Conservation (phyloP, 2,888 invertebrate species). For the Biston stratarius region DNA sequence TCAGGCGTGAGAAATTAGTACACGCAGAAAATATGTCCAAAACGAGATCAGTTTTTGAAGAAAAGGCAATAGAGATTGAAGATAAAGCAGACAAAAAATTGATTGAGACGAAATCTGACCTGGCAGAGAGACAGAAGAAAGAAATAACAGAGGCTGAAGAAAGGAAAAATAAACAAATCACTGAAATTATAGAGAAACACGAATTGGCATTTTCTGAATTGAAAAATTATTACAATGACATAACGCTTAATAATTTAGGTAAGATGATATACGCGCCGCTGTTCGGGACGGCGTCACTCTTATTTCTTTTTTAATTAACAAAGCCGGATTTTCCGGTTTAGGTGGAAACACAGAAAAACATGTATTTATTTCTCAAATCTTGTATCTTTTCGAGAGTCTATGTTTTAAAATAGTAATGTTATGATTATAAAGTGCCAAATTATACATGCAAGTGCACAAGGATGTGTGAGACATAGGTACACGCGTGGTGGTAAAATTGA, state of each 20-base stretch:
- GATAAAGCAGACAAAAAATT: constrained; percentile 91
- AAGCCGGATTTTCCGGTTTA: no score
- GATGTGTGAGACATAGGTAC: no score
- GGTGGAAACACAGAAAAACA: no score
- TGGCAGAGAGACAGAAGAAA: constrained; percentile 91
- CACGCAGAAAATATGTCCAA: constrained; percentile 92
- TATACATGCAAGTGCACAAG: no score
- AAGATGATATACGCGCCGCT: constrained; percentile 29
- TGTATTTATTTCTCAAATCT: no score
- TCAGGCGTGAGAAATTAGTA: constrained; percentile 89
- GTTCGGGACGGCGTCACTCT: no score
- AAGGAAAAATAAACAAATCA: constrained; percentile 95
- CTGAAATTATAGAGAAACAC: constrained; percentile 92
- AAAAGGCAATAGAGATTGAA: constrained; percentile 82
- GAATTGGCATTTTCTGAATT: constrained; percentile 95
- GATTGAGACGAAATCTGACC: constrained; percentile 89
- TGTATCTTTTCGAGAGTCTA: no score
- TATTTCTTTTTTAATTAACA: no score
- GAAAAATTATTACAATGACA: constrained; percentile 98
- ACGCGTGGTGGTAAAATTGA: no score
- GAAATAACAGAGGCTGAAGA: constrained; percentile 97
- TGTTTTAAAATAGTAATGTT: no score
- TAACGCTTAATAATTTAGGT: constrained; percentile 97
- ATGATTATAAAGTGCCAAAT: no score
- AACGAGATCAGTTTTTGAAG: constrained; percentile 81